phyloP scores from a whole-genome alignment of 2,888 invertebrate genomes.

The Cryptocheilus praepositus region DNA sequence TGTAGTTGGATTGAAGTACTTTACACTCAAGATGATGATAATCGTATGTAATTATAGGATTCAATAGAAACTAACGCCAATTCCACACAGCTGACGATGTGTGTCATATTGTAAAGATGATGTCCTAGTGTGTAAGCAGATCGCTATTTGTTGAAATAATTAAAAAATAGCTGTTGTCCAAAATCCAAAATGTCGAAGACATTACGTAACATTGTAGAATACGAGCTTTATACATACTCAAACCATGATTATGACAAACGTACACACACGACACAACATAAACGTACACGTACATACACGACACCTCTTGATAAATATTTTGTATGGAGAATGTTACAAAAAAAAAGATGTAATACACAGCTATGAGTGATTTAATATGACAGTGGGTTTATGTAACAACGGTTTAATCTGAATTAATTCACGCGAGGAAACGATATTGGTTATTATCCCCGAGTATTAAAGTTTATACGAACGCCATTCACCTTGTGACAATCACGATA shows the following conservation, averaged over 20 bases:
- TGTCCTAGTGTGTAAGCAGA: slow-evolving; percentile 2
- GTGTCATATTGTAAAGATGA: slow-evolving; percentile 46
- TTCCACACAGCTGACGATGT: slow-evolving; percentile 44
- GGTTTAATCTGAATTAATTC: not conserved
- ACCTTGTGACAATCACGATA: slow-evolving; percentile 1
- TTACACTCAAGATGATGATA: slow-evolving; percentile 55
- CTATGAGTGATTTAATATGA: too few relatives aligned
- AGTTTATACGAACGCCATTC: slow-evolving; percentile 1
- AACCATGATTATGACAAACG: slow-evolving; percentile 34
- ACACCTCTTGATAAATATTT: slow-evolving; percentile 35
- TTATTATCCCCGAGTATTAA: slow-evolving; percentile 5
- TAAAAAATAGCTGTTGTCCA: slow-evolving; percentile 5
- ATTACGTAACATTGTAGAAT: slow-evolving; percentile 2
- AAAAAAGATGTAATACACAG: slow-evolving; percentile 2
- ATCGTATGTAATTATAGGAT: slow-evolving; percentile 64
- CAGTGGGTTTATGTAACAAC: not conserved
- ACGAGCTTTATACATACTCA: slow-evolving; percentile 38
- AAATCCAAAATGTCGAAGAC: not conserved
- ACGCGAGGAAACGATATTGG: not conserved
- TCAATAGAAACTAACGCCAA: slow-evolving; percentile 62
- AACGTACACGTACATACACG: too few relatives aligned
- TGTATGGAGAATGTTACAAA: slow-evolving; percentile 35
- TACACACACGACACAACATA: not conserved
- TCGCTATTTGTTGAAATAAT: not conserved
- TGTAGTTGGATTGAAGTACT: slow-evolving; percentile 61